Evolutionary conservation across 1,140 invertebrate species (phyloP), one percentile per base, ranked within the genome.

Genomic region (Heliconius hewitsoni): DNA sequence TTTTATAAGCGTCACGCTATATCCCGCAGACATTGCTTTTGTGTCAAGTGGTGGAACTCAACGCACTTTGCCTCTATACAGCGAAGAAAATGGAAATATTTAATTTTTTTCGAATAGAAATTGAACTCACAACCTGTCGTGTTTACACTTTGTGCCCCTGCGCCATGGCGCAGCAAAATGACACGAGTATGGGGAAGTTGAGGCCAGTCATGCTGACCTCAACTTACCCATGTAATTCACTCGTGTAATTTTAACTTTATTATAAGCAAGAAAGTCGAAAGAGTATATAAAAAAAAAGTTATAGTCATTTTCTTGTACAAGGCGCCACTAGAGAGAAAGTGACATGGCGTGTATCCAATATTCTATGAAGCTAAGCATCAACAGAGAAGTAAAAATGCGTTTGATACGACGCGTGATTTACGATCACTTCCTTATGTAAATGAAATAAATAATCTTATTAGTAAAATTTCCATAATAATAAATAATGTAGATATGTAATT

Each of bases 301-400:
- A 27, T 13, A 66, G 57, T n/a, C 9, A 60, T 60, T 60, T n/a
- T 66, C 60, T 66, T 66, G 23, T 66, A 66, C 60, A 30, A 30
- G 37, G 42, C 30, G 57, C 39, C 39, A 76, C 19, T 70, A 46
- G 30, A 60, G 39, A n/a, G 74, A 66, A 76, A 70, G 74, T 70
- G 60, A 42, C 23, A 76, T 27, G 39, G 66, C 60, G 70, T 42
- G 8, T 71, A 66, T 76, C 60, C 74, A 70, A 76, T 76, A 55
- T 60, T 71, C 71, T 71, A 16, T 42, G 39, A n/a, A 42, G 57
- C 74, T 76, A 5, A 39, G 74, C 71, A 70, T 16, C 57, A 50
- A 71, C 11, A 37, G 74, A 76, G 34, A 37, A 37, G 6, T 37
- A 37, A 37, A 37, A 37, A 27, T 70, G 57, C 23, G 70, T 70